Evolutionary conservation across 1,140 invertebrate species (phyloP), one percentile per base, ranked within the genome.

Genomic region (Leptoteleia sp.): DNA sequence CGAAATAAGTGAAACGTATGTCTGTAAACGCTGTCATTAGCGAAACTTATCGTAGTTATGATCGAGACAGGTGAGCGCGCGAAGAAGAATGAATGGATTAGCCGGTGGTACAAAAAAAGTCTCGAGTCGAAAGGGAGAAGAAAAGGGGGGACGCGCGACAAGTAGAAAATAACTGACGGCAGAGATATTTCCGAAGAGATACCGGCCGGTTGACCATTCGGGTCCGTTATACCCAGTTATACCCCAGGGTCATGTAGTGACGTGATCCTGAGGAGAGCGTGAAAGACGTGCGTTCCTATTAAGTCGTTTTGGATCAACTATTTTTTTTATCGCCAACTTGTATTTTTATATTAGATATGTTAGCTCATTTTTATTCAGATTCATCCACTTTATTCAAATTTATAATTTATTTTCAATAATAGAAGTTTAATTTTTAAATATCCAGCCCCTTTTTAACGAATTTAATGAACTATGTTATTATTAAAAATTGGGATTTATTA

Each of bases 121-220:
- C 68, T 64, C 73, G 62, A 72, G 76, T 62, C 52, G 40, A 78
- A 78, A 72, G 43, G 76, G 43, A 68, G 68, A 72, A 47, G 55
- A 31, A 22, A 57, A n/a, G n/a, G 72, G 40, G 31, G 59, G 35
- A 0, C 31, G 12, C 25, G 52, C 29, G 35, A 67, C 54, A 52
- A 70, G 71, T 64, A 52, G 62, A n/a, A 67, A 75, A 54, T 73
- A 64, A 70, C 52, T 31, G 43, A 61, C 29, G 62, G 64, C 25
- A 65, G 42, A 47, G 57, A 13, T 35, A 57, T 42, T 40, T 61
- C 62, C 31, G 47, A 61, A 68, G 76, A 43, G 61, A 38, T 54
- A 64, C 59, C 71, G 70, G 42, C 38, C 70, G 76, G 75, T 75
- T 75, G 70, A 79, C 76, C 70, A 75, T n/a, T 42, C 17, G 40